Percentiles rank a stretch among this genome's conserved stretches.
Evolutionary conservation across 2,797 vertebrate genomes (phyloP).

Genomic region (Microtus californicus): DNA sequence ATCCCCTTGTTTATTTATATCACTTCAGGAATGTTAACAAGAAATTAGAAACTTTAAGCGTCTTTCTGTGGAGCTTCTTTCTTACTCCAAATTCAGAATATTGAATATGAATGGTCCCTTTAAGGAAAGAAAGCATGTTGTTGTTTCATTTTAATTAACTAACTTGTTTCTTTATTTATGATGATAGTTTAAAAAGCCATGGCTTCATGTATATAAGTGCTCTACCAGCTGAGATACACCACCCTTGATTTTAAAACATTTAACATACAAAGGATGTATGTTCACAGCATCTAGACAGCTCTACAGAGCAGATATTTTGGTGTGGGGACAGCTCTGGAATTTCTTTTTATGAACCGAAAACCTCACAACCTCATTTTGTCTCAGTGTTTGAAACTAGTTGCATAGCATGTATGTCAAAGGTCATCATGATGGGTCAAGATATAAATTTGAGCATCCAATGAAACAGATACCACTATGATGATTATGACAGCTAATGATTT

Average conservation of each 20-base stretch:
- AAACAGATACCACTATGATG: background rate
- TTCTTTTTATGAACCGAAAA: constrained; percentile 16
- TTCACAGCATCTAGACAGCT: background rate
- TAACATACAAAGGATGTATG: background rate
- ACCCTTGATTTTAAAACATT: background rate
- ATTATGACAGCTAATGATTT: background rate
- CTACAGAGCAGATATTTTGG: background rate
- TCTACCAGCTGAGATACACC: background rate
- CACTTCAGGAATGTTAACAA: background rate
- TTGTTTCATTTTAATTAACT: background rate
- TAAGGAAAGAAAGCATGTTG: background rate
- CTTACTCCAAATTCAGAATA: constrained; percentile 1
- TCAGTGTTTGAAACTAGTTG: constrained; percentile 41
- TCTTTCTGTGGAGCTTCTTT: constrained; percentile 4
- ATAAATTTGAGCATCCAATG: background rate
- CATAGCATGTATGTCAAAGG: background rate
- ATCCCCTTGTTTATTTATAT: background rate
- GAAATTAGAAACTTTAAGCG: background rate
- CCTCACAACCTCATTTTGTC: background rate
- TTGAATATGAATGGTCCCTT: background rate
- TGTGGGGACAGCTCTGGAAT: background rate
- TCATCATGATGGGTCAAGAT: background rate
- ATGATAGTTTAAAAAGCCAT: background rate
- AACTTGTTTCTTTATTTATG: background rate
- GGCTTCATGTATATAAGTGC: too few relatives aligned